Percentiles rank a stretch among this genome's conserved stretches.
phyloP scores from a whole-genome alignment of 2,113 vertebrate species.

The Dromiciops gliroides region DNA sequence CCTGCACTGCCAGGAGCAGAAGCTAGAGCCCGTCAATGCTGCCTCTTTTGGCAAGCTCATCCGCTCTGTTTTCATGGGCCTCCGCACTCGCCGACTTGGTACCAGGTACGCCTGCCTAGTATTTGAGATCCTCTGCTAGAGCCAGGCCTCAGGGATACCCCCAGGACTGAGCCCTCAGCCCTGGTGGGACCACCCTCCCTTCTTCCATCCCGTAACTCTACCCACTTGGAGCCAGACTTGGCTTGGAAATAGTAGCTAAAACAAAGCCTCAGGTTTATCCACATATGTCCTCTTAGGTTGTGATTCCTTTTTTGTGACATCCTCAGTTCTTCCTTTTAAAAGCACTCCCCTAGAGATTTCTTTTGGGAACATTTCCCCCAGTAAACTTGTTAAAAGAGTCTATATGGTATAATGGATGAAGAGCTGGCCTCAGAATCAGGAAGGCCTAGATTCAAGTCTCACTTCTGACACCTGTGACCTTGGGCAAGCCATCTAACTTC shows the following conservation, averaged over 20 bases:
- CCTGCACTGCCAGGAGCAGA: constrained; percentile 95
- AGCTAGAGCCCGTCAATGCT: constrained; percentile 93
- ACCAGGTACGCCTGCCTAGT: constrained; percentile 84
- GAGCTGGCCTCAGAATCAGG: neutral
- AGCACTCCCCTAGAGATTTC: neutral
- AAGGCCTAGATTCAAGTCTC: neutral
- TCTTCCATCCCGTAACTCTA: neutral
- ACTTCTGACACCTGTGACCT: neutral
- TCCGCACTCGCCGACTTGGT: constrained; percentile 91
- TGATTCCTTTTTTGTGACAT: neutral
- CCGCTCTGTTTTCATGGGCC: constrained; percentile 93
- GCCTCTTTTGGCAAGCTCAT: constrained; percentile 96
- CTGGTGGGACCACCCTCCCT: neutral
- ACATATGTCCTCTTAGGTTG: neutral
- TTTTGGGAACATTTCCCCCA: neutral
- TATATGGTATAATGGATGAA: neutral
- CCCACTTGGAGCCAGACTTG: no score
- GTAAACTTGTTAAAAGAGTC: neutral
- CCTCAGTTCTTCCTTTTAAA: no score
- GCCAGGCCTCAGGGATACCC: accelerated
- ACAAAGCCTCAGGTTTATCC: neutral
- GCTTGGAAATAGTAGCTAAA: neutral
- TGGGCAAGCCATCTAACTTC: neutral
- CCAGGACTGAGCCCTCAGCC: neutral
- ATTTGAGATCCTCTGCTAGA: neutral